These are phyloP conservation scores for Podarcis lilfordi DNA, from an alignment of 2,797 vertebrate species.

Conservation along the genomic window DNA sequence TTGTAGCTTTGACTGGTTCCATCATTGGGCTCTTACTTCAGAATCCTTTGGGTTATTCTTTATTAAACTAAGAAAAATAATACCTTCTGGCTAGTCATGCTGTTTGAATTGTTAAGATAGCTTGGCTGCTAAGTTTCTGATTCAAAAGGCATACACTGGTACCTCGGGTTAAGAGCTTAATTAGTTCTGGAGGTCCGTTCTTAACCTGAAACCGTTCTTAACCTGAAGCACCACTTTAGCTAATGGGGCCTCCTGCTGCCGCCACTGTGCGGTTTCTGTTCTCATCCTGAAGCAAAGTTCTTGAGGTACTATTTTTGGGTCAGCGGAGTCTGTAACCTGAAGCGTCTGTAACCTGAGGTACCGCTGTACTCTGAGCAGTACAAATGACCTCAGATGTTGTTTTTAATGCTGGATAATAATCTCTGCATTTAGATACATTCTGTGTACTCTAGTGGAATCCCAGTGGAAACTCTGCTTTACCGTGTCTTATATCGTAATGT, in stretches of 20 bases:
- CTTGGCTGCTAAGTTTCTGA: slow-evolving; percentile 53
- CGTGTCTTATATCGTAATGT: background rate
- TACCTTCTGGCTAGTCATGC: slow-evolving; percentile 71
- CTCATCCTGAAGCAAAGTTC: no score
- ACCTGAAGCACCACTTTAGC: no score
- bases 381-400: slow-evolving; percentile 39
- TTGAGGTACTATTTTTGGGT: no score
- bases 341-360: no score
- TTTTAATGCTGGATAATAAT: slow-evolving; percentile 51
- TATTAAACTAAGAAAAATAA: slow-evolving; percentile 76
- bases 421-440: slow-evolving; percentile 39
- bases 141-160: slow-evolving; percentile 40
- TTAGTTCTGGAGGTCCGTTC: no score
- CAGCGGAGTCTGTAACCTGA: no score
- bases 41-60: slow-evolving; percentile 75
- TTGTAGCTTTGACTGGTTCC: slow-evolving; percentile 64
- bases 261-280: no score
- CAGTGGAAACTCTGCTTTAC: background rate
- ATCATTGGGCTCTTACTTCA: slow-evolving; percentile 67
- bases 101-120: slow-evolving; percentile 74
- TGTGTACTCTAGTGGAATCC: slow-evolving; percentile 21
- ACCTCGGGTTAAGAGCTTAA: no score
- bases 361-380: slow-evolving; percentile 21
- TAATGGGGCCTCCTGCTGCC: no score
- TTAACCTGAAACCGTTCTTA: no score